Evolutionary conservation across 1,140 invertebrate genomes (phyloP), one percentile per base, ranked within the genome.

Genomic region (Nasonia giraulti): DNA sequence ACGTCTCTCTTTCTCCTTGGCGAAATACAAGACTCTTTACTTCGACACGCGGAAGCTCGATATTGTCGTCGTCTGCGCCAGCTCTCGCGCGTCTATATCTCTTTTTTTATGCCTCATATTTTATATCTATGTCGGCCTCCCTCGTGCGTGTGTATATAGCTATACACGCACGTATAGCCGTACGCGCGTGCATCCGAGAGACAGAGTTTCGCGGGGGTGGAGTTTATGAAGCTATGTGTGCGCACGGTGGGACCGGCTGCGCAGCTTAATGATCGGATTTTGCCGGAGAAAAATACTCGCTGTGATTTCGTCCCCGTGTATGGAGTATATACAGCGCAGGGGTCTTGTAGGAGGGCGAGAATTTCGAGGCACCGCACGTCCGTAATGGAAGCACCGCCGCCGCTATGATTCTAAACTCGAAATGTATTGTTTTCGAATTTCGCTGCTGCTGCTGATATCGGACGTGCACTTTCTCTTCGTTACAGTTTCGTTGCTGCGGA

Each of bases 21-120:
- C 75, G 20, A 47, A 69, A 78, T 78, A 50, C 40, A 55, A 77
- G 82, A 68, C 77, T 40, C 27, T 78, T 66, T 47, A n/a, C 40
- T 69, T 50, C 17, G 62, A 50, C 17, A 12, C n/a, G n/a, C 75
- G 62, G 27, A 83, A 77, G 55, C 62, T 83, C 47, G n/a, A 83
- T 78, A 78, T 83, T 83, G 62, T 71, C 71, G 27, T 20, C 80
- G 27, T 20, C n/a, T 50, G 68, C 11, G 20, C 73, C 33, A 37
- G 33, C 33, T 37, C 33, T 37, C 69, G 3, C 31, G 33, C 20
- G 4, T 37, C 73, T 75, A 31, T 71, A 37, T 40, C 73, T 75
- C 37, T 75, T 75, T 44, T 75, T 75, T 44, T 40, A 33, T 75
- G 73, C 73, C 37, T 40, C 37, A 75, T 44, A 75, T 75, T 75